phyloP scores from a whole-genome alignment of 2,797 vertebrate species.

The Pseudomugil gertrudae region DNA sequence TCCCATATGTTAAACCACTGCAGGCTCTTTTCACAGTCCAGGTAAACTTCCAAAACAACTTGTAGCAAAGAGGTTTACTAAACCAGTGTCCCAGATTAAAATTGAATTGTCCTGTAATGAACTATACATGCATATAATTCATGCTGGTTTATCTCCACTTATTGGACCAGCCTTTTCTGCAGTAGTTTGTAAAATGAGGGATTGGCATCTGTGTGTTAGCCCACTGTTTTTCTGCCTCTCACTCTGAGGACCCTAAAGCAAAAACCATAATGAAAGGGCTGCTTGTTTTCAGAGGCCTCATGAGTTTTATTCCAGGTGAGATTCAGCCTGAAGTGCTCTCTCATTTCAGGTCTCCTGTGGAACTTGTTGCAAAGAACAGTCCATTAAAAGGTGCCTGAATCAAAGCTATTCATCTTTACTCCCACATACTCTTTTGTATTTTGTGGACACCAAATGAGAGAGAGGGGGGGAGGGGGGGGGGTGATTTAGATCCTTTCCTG shows the following conservation, averaged over 20 bases:
- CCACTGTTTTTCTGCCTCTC: constrained; percentile 29
- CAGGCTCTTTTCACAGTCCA: constrained; percentile 20
- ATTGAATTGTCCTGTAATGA: constrained; percentile 55
- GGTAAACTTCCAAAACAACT: constrained; percentile 40
- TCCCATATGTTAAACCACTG: constrained; percentile 1
- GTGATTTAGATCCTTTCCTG: constrained; percentile 44
- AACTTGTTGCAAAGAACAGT: constrained; percentile 41
- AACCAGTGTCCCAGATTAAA: constrained; percentile 36
- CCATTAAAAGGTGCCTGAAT: constrained; percentile 42
- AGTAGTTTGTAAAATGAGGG: constrained; percentile 12
- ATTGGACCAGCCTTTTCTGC: constrained; percentile 7
- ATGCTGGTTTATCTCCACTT: neutral
- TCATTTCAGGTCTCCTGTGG: constrained; percentile 52
- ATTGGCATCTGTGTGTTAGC: constrained; percentile 13
- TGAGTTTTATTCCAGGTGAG: constrained; percentile 74
- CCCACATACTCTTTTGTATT: constrained; percentile 33
- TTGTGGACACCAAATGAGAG: neutral
- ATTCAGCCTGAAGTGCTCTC: constrained; percentile 48
- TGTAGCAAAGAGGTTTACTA: constrained; percentile 33
- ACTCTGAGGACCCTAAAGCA: constrained; percentile 31
- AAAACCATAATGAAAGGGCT: constrained; percentile 63
- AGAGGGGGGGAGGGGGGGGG: constrained; percentile 27
- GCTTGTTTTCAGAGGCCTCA: constrained; percentile 65
- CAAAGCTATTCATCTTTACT: constrained; percentile 41
- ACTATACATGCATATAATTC: constrained; percentile 7